Percentiles rank a stretch among this genome's conserved stretches.
Evolutionary conservation across 2,113 vertebrate species (phyloP).

Genomic region (Zosterops borbonicus): DNA sequence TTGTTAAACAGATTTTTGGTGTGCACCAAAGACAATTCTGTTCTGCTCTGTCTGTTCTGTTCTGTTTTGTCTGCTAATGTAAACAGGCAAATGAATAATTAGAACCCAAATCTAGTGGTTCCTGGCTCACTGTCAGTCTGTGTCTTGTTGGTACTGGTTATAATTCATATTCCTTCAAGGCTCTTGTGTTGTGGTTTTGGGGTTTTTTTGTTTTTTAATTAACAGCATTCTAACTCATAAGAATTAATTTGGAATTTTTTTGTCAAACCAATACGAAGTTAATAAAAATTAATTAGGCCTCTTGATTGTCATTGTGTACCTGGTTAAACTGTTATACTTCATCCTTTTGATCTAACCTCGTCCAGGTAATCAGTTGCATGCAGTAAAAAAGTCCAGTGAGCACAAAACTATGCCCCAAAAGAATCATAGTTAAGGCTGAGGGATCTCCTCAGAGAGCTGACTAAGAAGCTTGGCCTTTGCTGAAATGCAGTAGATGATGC

Average conservation of each 20-base stretch:
- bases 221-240: neutral
- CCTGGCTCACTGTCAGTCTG: neutral
- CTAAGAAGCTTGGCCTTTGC: conserved; percentile 24
- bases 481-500: conserved; percentile 42
- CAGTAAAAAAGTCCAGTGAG: neutral
- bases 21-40: neutral
- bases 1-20: neutral
- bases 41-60: neutral
- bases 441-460: conserved; percentile 35
- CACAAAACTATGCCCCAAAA: neutral
- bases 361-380: rapidly evolving
- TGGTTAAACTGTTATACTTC: neutral
- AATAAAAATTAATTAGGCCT: neutral
- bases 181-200: neutral
- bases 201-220: neutral
- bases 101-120: conserved; percentile 20
- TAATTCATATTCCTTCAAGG: neutral
- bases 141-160: neutral
- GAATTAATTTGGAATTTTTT: neutral
- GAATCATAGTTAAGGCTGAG: neutral
- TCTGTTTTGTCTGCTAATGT: neutral
- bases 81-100: neutral
- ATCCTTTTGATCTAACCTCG: neutral
- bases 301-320: neutral
- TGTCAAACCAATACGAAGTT: neutral